Conservation (phyloP, 2,888 invertebrate species). For the Campoplex nolae region DNA sequence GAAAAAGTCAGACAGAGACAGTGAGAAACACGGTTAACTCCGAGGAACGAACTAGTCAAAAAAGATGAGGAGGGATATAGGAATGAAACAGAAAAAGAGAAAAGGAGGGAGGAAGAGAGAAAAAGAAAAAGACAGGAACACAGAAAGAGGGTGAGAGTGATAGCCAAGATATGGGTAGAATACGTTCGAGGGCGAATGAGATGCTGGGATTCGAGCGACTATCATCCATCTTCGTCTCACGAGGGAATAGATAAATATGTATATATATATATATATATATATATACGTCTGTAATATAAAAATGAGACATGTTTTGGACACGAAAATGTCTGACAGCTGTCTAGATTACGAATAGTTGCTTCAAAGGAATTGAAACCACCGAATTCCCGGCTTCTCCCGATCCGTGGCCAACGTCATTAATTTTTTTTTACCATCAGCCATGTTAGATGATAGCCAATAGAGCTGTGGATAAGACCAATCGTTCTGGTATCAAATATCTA, state of each 20-base stretch:
- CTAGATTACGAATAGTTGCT: constrained; percentile 8
- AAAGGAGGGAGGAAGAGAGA: constrained; percentile 9
- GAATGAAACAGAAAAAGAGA: constrained; percentile 7
- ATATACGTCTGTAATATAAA: background rate
- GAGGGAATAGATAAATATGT: constrained; percentile 65
- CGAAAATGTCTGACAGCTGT: constrained; percentile 25
- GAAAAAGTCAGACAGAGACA: constrained; percentile 21
- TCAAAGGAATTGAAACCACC: constrained; percentile 11
- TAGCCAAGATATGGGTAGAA: constrained; percentile 63
- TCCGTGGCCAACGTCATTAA: background rate
- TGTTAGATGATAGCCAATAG: background rate
- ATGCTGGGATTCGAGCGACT: constrained; percentile 76
- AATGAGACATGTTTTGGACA: constrained; percentile 4
- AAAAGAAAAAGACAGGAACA: background rate
- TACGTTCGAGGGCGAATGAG: constrained; percentile 72
- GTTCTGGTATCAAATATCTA: background rate
- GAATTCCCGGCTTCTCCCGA: background rate
- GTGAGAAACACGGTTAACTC: constrained; percentile 5
- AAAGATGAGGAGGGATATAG: constrained; percentile 9
- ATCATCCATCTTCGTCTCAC: constrained; percentile 79
- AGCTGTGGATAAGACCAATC: background rate
- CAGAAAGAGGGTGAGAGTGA: constrained; percentile 29
- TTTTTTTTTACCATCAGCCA: background rate
- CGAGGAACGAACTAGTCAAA: constrained; percentile 9
- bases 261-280: constrained; percentile 16